A percentile compares a stretch with the other conserved stretches of the same genome.
phyloP scores from a whole-genome alignment of 2,888 invertebrate species.

The Synergus laeviventris region DNA sequence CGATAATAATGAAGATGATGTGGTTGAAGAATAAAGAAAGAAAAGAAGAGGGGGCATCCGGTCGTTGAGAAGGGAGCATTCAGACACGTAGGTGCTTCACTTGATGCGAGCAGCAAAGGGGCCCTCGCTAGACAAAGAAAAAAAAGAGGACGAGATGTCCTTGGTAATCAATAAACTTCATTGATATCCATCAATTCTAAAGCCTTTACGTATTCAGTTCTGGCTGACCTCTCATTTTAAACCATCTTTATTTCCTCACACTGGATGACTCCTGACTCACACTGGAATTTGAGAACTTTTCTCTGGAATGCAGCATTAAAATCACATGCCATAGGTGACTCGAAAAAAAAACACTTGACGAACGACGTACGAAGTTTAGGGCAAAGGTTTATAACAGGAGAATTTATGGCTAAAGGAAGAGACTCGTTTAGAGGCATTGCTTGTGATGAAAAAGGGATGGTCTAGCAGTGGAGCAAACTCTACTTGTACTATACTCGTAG shows the following conservation, averaged over 20 bases:
- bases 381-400: slow-evolving; percentile 31
- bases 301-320: slow-evolving; percentile 7
- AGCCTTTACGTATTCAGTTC: background rate
- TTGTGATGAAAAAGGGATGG: slow-evolving; percentile 6
- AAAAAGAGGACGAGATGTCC: background rate
- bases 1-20: slow-evolving; percentile 64
- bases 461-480: background rate
- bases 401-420: slow-evolving; percentile 35
- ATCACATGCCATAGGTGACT: background rate
- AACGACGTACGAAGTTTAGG: slow-evolving; percentile 25
- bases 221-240: background rate
- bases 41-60: slow-evolving; percentile 63
- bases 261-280: background rate
- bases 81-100: slow-evolving; percentile 56
- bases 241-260: background rate
- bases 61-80: slow-evolving; percentile 61
- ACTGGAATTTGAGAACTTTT: background rate
- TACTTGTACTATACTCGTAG: background rate
- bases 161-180: slow-evolving; percentile 29
- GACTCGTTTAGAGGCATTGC: slow-evolving; percentile 12
- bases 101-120: slow-evolving; percentile 52
- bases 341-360: slow-evolving; percentile 16
- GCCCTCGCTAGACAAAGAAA: slow-evolving; percentile 23
- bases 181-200: slow-evolving; percentile 3
- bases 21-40: slow-evolving; percentile 57